Evolutionary conservation across 1,140 invertebrate species (phyloP), one percentile per base, ranked within the genome.

Genomic region (Drosophila baimaii): DNA sequence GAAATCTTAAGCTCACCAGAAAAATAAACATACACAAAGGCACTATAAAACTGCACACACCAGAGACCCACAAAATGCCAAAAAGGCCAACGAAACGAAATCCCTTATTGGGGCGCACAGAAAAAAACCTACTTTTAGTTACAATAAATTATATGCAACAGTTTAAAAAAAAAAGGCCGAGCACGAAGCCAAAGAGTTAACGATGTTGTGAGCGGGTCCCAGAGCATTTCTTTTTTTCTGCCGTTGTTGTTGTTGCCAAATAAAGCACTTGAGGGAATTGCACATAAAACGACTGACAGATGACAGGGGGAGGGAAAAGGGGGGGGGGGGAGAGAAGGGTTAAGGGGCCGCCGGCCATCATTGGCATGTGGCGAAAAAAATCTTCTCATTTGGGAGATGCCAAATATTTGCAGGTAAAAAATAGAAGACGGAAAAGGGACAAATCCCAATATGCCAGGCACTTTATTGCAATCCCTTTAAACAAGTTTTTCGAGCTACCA

Each of bases 91-190:
- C 35, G 49, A 54, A 62, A 72, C 31, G 47, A 59, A 88, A 69
- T 37, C 39, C 49, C 41, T 55, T 43, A 44, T 79, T 41, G 37
- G 27, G 33, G 17, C 33, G 13, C 29, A 51, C 0, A 17, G 10
- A 49, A 46, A 49, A 64, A 64, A 43, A 33, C 17, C 27, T 63
- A 77, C 62, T 89, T 88, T 84, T 85, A 89, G 85, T 89, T 90
- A 89, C 84, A 89, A 89, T 89, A 89, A 89, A 89, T 89, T 89
- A 89, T 89, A 89, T 89, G 84, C 84, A 89, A 89, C 84, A 89
- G 84, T 89, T 89, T 73, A 64, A 70, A 58, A 47, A 56, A 54
- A 43, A 59, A 66, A 39, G 39, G 57, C 31, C 64, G 19, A 43
- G 35, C 37, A 64, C 46, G 23, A 43, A 41, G 31, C 59, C 35